Evolutionary conservation across 2,113 vertebrate genomes (phyloP).

Genomic region (Plecturocebus donacophilus): DNA sequence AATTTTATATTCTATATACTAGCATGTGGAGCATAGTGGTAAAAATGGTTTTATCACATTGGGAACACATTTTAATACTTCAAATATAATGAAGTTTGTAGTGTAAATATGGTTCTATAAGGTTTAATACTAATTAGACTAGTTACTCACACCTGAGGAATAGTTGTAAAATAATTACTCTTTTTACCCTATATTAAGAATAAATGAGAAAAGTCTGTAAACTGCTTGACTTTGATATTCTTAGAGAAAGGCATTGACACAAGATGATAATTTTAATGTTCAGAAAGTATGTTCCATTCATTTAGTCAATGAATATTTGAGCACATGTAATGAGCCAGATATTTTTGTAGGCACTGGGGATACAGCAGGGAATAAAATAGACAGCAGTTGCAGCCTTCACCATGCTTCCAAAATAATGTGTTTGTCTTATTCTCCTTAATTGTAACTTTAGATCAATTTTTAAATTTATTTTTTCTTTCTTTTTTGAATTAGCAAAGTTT

Average conservation of each 20-base stretch:
- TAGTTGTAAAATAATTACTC: conserved; percentile 12
- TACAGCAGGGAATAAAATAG: neutral
- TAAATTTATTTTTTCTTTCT: neutral
- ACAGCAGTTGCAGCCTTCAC: neutral
- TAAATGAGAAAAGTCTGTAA: conserved; percentile 25
- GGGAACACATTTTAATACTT: conserved; percentile 38
- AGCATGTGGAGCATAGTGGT: neutral
- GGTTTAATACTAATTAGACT: conserved; percentile 12
- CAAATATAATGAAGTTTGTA: neutral
- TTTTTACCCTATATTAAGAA: neutral
- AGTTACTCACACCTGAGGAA: conserved; percentile 19
- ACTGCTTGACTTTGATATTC: neutral
- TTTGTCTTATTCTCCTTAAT: neutral
- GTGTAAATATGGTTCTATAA: neutral
- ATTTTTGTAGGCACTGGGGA: neutral
- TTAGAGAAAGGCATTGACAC: neutral
- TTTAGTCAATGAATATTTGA: conserved; percentile 16
- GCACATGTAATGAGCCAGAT: neutral
- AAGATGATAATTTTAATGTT: conserved; percentile 5
- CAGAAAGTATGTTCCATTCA: neutral
- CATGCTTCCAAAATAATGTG: conserved; percentile 39
- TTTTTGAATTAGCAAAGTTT: neutral
- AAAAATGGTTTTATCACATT: conserved; percentile 5
- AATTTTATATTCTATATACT: neutral
- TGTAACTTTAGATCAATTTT: neutral